These are phyloP conservation scores for Parnassius mnemosyne DNA, from an alignment of 2,888 invertebrate genomes.

Conservation along the genomic window DNA sequence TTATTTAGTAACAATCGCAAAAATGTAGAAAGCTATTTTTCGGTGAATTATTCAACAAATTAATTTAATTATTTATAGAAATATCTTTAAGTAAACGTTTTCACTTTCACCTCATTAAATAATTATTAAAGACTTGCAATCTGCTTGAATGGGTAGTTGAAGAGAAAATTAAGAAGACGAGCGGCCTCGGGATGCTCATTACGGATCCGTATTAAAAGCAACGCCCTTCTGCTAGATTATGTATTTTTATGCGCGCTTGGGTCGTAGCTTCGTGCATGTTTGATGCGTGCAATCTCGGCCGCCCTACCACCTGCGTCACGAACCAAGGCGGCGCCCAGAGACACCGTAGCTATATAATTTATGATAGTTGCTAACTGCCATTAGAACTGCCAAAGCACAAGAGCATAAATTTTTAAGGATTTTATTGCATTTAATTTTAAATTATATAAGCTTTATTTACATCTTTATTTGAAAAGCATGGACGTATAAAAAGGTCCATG, in stretches of 20 bases:
- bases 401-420: too few species aligned
- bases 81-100: conserved; percentile 21
- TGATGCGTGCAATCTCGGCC: conserved; percentile 73
- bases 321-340: background rate
- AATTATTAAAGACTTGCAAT: conserved; percentile 63
- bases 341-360: conserved; percentile 6
- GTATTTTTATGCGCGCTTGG: conserved; percentile 74
- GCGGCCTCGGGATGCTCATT: conserved; percentile 72
- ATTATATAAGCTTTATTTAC: too few species aligned
- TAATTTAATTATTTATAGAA: conserved; percentile 25
- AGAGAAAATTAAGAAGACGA: conserved; percentile 71
- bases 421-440: too few species aligned
- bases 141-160: conserved; percentile 65
- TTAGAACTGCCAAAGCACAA: too few species aligned
- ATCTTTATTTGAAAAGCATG: too few species aligned
- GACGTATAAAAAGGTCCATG: too few species aligned
- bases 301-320: conserved; percentile 40
- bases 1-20: too few species aligned
- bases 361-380: background rate
- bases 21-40: too few species aligned
- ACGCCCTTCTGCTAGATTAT: conserved; percentile 71
- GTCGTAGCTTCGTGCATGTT: conserved; percentile 67
- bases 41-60: too few species aligned
- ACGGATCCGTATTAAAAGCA: conserved; percentile 72
- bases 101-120: conserved; percentile 52